Conservation (phyloP, 2,113 vertebrate genomes). For the Clarias gariepinus region DNA sequence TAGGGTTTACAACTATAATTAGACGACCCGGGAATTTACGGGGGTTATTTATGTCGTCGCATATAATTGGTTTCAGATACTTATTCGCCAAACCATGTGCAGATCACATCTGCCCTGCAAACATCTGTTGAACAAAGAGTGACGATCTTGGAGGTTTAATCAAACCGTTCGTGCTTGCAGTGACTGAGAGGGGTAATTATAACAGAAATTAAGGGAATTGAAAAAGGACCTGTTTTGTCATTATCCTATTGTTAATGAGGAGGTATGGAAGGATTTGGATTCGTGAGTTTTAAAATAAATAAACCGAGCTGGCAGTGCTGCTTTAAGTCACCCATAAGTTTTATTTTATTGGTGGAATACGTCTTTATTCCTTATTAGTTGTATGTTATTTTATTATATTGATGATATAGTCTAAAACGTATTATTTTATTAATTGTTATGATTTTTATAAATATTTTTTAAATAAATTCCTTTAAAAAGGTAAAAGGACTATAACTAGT, state of each 20-base stretch:
- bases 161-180: conserved; percentile 37
- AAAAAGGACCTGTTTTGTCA: conserved; percentile 33
- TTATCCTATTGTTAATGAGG: conserved; percentile 42
- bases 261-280: conserved; percentile 35
- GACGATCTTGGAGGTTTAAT: conserved; percentile 46
- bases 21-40: conserved; percentile 55
- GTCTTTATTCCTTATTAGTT: not conserved
- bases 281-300: conserved; percentile 1
- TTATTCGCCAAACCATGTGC: conserved; percentile 55
- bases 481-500: not conserved
- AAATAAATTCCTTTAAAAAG: not conserved
- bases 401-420: no score
- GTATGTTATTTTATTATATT: not conserved
- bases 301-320: conserved; percentile 34
- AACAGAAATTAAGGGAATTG: conserved; percentile 23
- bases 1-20: conserved; percentile 57
- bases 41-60: conserved; percentile 53
- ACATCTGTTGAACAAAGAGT: conserved; percentile 51
- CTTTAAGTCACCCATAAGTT: conserved; percentile 65
- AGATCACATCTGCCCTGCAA: conserved; percentile 48
- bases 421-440: not conserved
- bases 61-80: conserved; percentile 54
- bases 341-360: conserved; percentile 58
- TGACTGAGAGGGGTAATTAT: conserved; percentile 39
- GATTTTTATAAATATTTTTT: not conserved